phyloP scores from a whole-genome alignment of 2,888 invertebrate genomes.

The Parnassius apollo region DNA sequence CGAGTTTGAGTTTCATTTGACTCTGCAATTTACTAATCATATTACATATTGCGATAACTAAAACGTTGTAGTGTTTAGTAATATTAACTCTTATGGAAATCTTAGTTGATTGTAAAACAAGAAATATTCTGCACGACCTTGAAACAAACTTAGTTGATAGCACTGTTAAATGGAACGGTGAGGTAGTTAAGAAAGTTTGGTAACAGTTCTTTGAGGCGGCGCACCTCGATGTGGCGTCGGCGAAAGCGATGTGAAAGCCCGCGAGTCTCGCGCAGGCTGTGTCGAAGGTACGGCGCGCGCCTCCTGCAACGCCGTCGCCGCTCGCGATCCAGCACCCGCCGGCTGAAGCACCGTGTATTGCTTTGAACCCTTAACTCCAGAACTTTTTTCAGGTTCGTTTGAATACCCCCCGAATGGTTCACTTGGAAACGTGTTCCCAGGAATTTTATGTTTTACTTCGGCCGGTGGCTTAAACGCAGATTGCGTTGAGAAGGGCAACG shows the following conservation, averaged over 20 bases:
- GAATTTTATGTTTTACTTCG: constrained; percentile 81
- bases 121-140: constrained; percentile 51
- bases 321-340: constrained; percentile 89
- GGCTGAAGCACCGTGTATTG: constrained; percentile 94
- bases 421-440: constrained; percentile 74
- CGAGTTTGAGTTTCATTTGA: constrained; percentile 26
- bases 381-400: constrained; percentile 70
- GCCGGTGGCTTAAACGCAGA: constrained; percentile 91
- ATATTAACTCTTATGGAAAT: constrained; percentile 2
- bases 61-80: neutral
- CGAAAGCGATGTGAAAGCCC: constrained; percentile 82
- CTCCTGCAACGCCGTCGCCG: constrained; percentile 91
- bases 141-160: constrained; percentile 76
- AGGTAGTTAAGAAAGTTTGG: constrained; percentile 75
- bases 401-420: constrained; percentile 89
- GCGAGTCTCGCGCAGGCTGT: constrained; percentile 74
- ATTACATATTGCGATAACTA: constrained; percentile 1
- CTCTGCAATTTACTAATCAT: constrained; percentile 6
- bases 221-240: constrained; percentile 90
- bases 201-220: constrained; percentile 50
- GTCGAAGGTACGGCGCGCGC: constrained; percentile 79
- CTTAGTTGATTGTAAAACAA: constrained; percentile 1
- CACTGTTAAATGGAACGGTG: constrained; percentile 67
- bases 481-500: constrained; percentile 86
- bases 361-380: constrained; percentile 81